Evolutionary conservation across 2,888 invertebrate species (phyloP), one percentile per base, ranked within the genome.

Genomic region (Gisinianus flammeolus): DNA sequence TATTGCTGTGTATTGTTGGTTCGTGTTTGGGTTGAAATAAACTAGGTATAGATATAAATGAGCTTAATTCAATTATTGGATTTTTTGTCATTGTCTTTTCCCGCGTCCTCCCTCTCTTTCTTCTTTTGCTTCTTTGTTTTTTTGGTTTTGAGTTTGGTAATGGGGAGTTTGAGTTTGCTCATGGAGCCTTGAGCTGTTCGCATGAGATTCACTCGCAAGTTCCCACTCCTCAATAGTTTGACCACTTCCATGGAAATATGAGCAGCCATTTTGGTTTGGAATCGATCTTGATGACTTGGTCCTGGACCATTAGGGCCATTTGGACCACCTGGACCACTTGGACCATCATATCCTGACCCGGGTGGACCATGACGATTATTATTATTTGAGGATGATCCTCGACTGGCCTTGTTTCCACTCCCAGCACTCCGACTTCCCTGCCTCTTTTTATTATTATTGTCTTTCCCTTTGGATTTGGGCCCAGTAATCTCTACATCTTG

Each of bases 171-270:
- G 19, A 84, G 75, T 78, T 84, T 83, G 75, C 81, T 82, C 84
- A 84, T 84, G n/a, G 84, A 83, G 28, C 79, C 80, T 33, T 83
- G 83, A 10, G 84, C 84, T 30, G 83, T 84, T 75, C 84, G 62
- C 84, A 84, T 84, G 6, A 84, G 77, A 71, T 84, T 84, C 6
- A 83, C 82, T 30, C 84, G 73, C 26, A 84, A 81, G 66, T 84
- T 84, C 33, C 84, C 84, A 68, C 82, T 82, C 24, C 84, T 67
- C n/a, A 84, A 77, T n/a, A 84, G 70, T 77, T 84, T 84, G 30
- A 84, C 84, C 28, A 84, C 83, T 72, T 84, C 84, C 84, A 84
- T 84, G 54, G 84, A 84, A 31, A 84, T 83, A 44, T 84, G 84
- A 10, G 84, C 84, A 26, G 84, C 84, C 84, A 84, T 84, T 77